Conservation (phyloP, 37 sponge, comb jelly and placozoan species). For the Spongilla lacustris region DNA sequence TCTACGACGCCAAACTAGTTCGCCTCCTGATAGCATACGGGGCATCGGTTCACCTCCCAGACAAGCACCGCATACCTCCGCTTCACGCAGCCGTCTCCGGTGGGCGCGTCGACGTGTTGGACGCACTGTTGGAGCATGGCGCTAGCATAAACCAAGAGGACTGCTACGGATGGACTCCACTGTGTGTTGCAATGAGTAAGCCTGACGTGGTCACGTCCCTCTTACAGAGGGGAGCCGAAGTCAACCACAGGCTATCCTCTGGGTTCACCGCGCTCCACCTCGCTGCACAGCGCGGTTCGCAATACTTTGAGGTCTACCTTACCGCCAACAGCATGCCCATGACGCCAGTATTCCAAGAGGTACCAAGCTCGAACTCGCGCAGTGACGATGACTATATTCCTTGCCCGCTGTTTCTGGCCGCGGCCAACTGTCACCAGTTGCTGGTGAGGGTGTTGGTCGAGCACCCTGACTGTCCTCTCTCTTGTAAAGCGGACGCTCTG, state of each 20-base stretch:
- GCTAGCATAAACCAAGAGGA: slow-evolving; percentile 49
- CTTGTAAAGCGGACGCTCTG: slow-evolving; percentile 26
- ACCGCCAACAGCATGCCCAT: slow-evolving; percentile 34
- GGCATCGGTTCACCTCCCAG: no score
- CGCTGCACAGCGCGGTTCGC: slow-evolving; percentile 16
- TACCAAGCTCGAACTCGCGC: slow-evolving; percentile 12
- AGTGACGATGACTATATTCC: slow-evolving; percentile 31
- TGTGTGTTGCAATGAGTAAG: slow-evolving; percentile 50
- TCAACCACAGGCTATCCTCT: slow-evolving; percentile 32
- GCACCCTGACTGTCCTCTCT: slow-evolving; percentile 22
- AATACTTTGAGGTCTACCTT: slow-evolving; percentile 42
- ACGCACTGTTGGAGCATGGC: slow-evolving; percentile 45
- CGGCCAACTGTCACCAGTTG: slow-evolving; percentile 25
- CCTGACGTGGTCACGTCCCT: slow-evolving; percentile 39
- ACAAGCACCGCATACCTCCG: not conserved
- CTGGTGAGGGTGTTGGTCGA: slow-evolving; percentile 22
- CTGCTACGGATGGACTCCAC: slow-evolving; percentile 13
- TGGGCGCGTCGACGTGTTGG: slow-evolving; percentile 45
- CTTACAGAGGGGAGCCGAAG: slow-evolving; percentile 44
- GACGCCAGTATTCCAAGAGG: slow-evolving; percentile 11
- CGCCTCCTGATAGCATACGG: no score
- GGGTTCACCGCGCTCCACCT: slow-evolving; percentile 67
- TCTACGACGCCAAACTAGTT: no score
- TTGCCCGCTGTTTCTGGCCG: slow-evolving; percentile 61
- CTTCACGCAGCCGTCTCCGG: slow-evolving; percentile 64